A percentile compares a stretch with the other conserved stretches of the same genome.
phyloP scores from a whole-genome alignment of 2,113 vertebrate species.

The Anser brachyrhynchus region DNA sequence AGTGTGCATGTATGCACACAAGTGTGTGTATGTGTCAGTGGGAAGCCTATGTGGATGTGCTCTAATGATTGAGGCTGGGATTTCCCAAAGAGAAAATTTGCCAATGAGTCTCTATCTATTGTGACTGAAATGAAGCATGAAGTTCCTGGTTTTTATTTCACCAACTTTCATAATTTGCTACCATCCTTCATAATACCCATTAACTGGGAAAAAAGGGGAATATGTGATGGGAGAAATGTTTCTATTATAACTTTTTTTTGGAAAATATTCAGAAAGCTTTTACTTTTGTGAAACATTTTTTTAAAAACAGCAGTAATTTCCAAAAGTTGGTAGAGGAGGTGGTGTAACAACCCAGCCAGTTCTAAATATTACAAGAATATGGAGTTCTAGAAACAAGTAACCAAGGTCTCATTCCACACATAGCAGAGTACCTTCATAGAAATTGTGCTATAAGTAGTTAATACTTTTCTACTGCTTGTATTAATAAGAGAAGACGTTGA shows the following conservation, averaged over 20 bases:
- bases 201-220: background rate
- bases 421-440: background rate
- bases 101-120: background rate
- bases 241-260: background rate
- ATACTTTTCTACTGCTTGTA: background rate
- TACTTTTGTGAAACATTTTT: background rate
- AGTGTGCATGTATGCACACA: background rate
- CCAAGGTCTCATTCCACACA: background rate
- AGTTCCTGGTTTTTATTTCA: background rate
- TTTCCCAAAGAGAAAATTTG: background rate
- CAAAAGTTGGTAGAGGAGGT: background rate
- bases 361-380: background rate
- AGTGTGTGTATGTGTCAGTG: background rate
- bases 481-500: background rate
- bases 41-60: background rate
- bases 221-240: background rate
- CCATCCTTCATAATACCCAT: background rate
- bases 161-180: background rate
- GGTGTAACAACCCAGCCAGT: background rate
- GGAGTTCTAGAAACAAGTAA: background rate
- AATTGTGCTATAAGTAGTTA: background rate
- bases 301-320: background rate
- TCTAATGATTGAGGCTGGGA: background rate
- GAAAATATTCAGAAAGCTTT: background rate
- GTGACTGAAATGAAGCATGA: background rate